Base-by-base conservation (phyloP, 2,113 vertebrate genomes). In the Circaetus cinerascens region DNA sequence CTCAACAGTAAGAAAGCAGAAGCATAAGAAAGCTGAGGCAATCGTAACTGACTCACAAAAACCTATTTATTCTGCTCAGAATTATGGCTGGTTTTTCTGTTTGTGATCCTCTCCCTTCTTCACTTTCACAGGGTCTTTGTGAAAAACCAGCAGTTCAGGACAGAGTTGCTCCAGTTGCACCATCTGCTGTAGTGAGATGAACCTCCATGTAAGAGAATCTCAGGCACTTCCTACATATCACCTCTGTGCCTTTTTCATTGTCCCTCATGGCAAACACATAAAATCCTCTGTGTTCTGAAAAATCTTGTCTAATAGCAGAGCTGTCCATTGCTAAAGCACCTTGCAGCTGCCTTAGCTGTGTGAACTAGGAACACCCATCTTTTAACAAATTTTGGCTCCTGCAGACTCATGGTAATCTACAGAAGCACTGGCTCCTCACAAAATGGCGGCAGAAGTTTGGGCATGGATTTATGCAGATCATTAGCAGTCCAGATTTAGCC, bases 171-270 rank as follows among this genome's bases (percentile, higher is more conserved):
- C n/a, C 60, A 36, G 45, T 0, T 43, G 60, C 43, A 36, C 45
- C 30, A n/a, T 5, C 29, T 60, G 10, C 56, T 55, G 43, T 66
- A 40, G 50, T n/a, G n/a, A 79, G 67, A 51, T 25, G n/a, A 67
- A 45, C 41, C 56, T 50, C 43, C 30, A 29, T 5, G 0, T 15
- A 38, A 29, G 32, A 72, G 36, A 40, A 40, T 29, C 36, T 57
- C 0, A 0, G 60, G 16, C 1, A 0, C 48, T 57, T 78, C 19
- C 36, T 59, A 8, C 15, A 2, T 38, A 11, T 12, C 17, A 9
- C 5, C 15, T 29, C 62, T 56, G 21, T 22, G 8, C 34, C 22
- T 46, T 62, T 77, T 40, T 17, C 34, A 12, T 51, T 34, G 48
- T 56, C 26, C 41, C 34, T 95, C 59, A 25, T 7, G 17, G 22